Conservation (phyloP, 2,113 vertebrate species). For the Zeus faber region DNA sequence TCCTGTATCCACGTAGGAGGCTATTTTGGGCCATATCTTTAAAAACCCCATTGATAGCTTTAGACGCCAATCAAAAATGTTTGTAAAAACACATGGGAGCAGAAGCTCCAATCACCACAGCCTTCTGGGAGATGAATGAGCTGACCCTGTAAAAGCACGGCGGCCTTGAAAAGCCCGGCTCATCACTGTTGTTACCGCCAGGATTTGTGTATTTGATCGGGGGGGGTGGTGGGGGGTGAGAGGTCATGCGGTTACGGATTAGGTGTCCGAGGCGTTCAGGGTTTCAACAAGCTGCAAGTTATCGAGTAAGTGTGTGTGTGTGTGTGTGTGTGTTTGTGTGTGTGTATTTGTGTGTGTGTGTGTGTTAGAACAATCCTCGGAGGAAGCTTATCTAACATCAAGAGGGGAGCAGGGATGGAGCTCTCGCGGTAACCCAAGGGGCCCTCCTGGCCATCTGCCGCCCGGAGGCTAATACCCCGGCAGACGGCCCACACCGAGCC, state of each 20-base stretch:
- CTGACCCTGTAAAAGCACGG: constrained; percentile 51
- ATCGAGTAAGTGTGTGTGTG: constrained; percentile 40
- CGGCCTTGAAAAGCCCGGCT: constrained; percentile 61
- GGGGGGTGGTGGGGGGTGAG: constrained; percentile 36
- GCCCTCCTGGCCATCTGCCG: constrained; percentile 63
- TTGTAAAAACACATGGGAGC: constrained; percentile 6
- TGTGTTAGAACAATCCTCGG: constrained; percentile 46
- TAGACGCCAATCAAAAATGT: neutral
- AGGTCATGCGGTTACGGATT: constrained; percentile 57
- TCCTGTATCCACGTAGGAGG: neutral
- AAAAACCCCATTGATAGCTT: neutral
- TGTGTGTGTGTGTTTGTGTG: constrained; percentile 24
- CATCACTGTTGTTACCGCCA: constrained; percentile 39
- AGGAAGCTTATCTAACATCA: constrained; percentile 60
- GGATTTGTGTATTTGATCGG: constrained; percentile 36
- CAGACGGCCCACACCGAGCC: constrained; percentile 53
- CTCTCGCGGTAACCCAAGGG: constrained; percentile 43
- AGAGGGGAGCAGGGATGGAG: constrained; percentile 49
- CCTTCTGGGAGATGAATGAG: constrained; percentile 44
- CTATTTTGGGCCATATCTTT: neutral
- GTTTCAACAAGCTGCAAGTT: constrained; percentile 42
- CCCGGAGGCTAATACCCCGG: constrained; percentile 67
- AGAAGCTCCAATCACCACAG: constrained; percentile 20
- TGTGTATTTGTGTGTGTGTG: constrained; percentile 34
- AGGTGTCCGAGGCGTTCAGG: constrained; percentile 51